Conservation (phyloP, 2,797 vertebrate genomes). For the Novumbra hubbsi region DNA sequence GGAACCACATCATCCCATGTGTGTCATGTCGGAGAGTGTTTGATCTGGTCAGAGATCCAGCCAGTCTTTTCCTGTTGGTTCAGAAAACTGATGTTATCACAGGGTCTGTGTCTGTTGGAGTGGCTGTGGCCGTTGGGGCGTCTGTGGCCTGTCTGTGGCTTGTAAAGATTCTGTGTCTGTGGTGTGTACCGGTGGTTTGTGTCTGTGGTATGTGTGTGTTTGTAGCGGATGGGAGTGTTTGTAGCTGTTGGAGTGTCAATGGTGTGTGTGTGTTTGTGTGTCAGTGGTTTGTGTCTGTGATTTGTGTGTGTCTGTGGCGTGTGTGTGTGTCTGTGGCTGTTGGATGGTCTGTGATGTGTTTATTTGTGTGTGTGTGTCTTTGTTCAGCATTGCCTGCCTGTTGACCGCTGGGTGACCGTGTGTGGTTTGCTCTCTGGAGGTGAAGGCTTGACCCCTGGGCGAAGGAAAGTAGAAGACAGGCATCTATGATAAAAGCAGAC, state of each 20-base stretch:
- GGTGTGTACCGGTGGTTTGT: background rate
- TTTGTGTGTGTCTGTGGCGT: background rate
- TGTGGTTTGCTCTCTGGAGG: slow-evolving; percentile 83
- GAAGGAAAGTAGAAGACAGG: slow-evolving; percentile 83
- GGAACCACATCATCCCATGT: background rate
- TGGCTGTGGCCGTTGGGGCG: background rate
- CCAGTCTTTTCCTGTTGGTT: background rate
- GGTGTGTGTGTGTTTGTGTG: slow-evolving; percentile 27
- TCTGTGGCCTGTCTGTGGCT: slow-evolving; percentile 24
- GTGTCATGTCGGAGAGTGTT: slow-evolving; percentile 16
- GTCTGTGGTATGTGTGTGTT: slow-evolving; percentile 27
- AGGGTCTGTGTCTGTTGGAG: slow-evolving; percentile 12
- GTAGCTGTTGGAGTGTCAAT: background rate
- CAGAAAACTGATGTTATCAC: slow-evolving; percentile 1
- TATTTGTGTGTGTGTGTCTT: background rate
- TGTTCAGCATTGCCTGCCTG: background rate
- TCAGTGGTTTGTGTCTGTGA: too few relatives aligned
- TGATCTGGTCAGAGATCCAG: slow-evolving; percentile 12
- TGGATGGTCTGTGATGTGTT: too few relatives aligned
- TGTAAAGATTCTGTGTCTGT: background rate
- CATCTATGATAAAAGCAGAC: slow-evolving; percentile 85
- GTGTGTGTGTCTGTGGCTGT: too few relatives aligned
- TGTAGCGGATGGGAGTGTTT: too few relatives aligned
- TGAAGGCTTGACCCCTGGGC: slow-evolving; percentile 87
- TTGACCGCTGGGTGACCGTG: slow-evolving; percentile 88